phyloP scores from a whole-genome alignment of 2,113 vertebrate genomes.

The Anarrhichthys ocellatus region DNA sequence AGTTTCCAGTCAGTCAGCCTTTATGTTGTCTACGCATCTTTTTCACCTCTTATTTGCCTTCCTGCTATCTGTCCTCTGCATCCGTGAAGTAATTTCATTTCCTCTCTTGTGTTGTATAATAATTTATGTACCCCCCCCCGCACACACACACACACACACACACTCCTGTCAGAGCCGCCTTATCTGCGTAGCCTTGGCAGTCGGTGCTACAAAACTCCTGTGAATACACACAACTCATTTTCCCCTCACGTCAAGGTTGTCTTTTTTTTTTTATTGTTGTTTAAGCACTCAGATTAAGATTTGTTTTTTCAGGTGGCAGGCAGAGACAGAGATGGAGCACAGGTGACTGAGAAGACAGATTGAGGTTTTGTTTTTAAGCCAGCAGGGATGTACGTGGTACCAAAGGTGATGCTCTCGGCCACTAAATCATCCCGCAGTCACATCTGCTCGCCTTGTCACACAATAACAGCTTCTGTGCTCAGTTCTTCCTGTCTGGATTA shows the following conservation, averaged over 20 bases:
- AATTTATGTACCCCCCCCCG: constrained; percentile 30
- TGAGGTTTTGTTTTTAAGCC: constrained; percentile 9
- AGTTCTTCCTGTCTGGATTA: not conserved
- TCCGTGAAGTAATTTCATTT: constrained; percentile 71
- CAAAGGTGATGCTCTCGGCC: not conserved
- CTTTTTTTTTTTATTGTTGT: not conserved
- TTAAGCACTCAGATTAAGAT: not conserved
- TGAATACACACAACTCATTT: constrained; percentile 19
- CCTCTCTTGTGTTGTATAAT: constrained; percentile 55
- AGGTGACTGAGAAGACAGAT: constrained; percentile 7
- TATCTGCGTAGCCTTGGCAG: constrained; percentile 45
- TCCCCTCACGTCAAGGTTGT: not conserved
- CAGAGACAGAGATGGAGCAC: constrained; percentile 5
- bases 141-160: not conserved
- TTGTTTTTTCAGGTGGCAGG: constrained; percentile 3
- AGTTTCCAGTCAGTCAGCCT: constrained; percentile 38
- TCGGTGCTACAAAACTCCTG: constrained; percentile 22
- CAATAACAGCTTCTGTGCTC: not conserved
- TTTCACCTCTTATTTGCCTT: constrained; percentile 57
- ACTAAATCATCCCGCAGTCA: not conserved
- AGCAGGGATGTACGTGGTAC: not conserved
- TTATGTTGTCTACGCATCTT: constrained; percentile 25
- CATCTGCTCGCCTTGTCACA: not conserved
- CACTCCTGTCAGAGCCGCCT: constrained; percentile 19
- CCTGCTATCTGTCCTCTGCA: constrained; percentile 29